Percentiles rank a stretch among this genome's conserved stretches.
These are phyloP conservation scores for Adelges cooleyi DNA, from an alignment of 1,140 invertebrate species.

Conservation along the genomic window DNA sequence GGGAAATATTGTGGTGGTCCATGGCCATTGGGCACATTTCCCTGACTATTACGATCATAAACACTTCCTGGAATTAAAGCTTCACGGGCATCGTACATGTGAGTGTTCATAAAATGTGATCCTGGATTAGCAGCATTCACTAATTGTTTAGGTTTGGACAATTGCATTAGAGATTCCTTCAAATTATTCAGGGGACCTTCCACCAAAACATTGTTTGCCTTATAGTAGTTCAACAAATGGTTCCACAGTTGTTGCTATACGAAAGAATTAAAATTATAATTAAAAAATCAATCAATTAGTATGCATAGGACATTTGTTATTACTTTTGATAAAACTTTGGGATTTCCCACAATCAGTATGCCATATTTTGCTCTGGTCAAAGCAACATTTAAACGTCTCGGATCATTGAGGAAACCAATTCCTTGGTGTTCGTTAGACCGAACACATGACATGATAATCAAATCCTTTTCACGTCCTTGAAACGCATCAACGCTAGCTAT, in stretches of 20 bases:
- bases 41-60: slow-evolving; percentile 49
- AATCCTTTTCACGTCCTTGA: slow-evolving; percentile 94
- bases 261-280: neutral
- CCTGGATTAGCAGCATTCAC: slow-evolving; percentile 89
- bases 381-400: slow-evolving; percentile 93
- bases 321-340: slow-evolving; percentile 90
- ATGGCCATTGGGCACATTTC: slow-evolving; percentile 21
- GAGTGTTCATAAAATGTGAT: slow-evolving; percentile 92
- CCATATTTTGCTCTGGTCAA: slow-evolving; percentile 95
- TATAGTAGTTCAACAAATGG: slow-evolving; percentile 93
- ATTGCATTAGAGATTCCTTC: slow-evolving; percentile 92
- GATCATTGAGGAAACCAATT: slow-evolving; percentile 93
- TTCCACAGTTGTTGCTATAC: slow-evolving; percentile 83
- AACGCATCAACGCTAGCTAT: slow-evolving; percentile 99
- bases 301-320: neutral
- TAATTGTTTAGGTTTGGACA: slow-evolving; percentile 92
- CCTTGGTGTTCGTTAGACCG: slow-evolving; percentile 86
- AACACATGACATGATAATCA: slow-evolving; percentile 96
- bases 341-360: slow-evolving; percentile 97
- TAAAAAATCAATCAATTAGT: neutral
- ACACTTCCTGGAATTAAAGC: slow-evolving; percentile 75
- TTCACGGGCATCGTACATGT: slow-evolving; percentile 83
- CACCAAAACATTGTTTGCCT: slow-evolving; percentile 93
- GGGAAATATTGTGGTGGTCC: slow-evolving; percentile 13
- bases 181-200: slow-evolving; percentile 96